Conservation (phyloP, 2,797 vertebrate species). For the Poeciliopsis gracilis region DNA sequence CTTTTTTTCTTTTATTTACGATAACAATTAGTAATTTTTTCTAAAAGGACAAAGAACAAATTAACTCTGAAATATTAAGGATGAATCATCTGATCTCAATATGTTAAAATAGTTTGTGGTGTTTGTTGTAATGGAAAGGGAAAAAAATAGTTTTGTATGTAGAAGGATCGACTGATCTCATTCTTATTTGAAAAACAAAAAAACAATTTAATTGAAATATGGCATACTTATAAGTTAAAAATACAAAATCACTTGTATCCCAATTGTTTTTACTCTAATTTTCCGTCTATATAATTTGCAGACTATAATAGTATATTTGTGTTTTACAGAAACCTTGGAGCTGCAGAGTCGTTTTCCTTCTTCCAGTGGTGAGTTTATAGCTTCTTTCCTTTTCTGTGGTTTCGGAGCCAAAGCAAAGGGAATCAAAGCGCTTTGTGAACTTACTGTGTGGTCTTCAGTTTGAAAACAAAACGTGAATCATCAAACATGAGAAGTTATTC, state of each 20-base stretch:
- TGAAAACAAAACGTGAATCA: neutral
- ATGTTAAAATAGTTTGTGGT: neutral
- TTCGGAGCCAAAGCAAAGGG: neutral
- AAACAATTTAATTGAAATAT: too few relatives aligned
- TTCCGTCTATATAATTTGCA: neutral
- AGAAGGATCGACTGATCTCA: too few relatives aligned
- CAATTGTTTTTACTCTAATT: neutral
- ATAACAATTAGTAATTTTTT: neutral
- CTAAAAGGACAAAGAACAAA: neutral
- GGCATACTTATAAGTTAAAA: too few relatives aligned
- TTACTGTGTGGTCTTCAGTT: neutral
- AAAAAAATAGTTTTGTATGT: too few relatives aligned
- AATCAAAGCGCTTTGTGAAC: neutral
- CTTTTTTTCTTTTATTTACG: neutral
- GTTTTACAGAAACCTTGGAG: conserved; percentile 42
- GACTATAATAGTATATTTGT: neutral
- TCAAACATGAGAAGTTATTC: neutral
- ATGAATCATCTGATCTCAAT: neutral
- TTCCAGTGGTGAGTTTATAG: conserved; percentile 55
- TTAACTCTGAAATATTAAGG: neutral
- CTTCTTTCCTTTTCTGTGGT: conserved; percentile 13
- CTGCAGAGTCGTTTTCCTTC: conserved; percentile 35
- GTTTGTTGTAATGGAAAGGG: too few relatives aligned
- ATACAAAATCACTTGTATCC: neutral
- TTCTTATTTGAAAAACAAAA: too few relatives aligned